Evolutionary conservation across 2,888 invertebrate genomes (phyloP), one percentile per base, ranked within the genome.

Genomic region (Erebia palarica): DNA sequence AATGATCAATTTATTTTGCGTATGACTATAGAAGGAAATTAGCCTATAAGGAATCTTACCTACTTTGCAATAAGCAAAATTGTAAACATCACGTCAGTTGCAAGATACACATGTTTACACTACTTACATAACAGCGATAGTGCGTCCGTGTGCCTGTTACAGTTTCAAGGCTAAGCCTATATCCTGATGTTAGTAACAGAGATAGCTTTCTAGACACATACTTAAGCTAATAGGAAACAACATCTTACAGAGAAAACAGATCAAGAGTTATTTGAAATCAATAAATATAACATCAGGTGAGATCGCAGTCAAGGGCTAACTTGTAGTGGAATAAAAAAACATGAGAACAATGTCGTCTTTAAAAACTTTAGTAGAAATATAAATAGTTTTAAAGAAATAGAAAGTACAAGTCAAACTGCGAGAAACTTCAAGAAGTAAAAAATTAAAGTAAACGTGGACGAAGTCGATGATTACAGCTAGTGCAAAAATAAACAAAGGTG

Each of bases 401-500:
- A 21, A 21, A 21, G 21, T 1, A 21, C 1, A 21, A 21, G 21
- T 21, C 21, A 21, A 21, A 21, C 21, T 21, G 21, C 3, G 21
- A 21, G 4, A 27, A 27, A 27, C 27, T 4, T 0, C 4, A 27
- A 27, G 27, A 27, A 3, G 27, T 27, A 27, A 27, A 27, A 27
- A 27, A 44, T 9, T 10, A 42, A 9, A 14, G 2, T 13, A 13
- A 4, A 68, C 14, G 61, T 44, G 16, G 11, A 55, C 9, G 16
- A 18, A 69, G n/a, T 7, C 51, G n/a, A 27, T 7, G 16, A 18
- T 10, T 13, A 9, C 14, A 4, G 13, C 44, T 18, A 49, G 10
- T 21, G 53, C 44, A 65, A 70, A 69, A 53, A 63, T 67, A 66
- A 66, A 67, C 64, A 70, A 70, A 61, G 68, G 7, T 42, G 18